phyloP scores from a whole-genome alignment of 2,797 vertebrate species.

The Pagetopsis macropterus region DNA sequence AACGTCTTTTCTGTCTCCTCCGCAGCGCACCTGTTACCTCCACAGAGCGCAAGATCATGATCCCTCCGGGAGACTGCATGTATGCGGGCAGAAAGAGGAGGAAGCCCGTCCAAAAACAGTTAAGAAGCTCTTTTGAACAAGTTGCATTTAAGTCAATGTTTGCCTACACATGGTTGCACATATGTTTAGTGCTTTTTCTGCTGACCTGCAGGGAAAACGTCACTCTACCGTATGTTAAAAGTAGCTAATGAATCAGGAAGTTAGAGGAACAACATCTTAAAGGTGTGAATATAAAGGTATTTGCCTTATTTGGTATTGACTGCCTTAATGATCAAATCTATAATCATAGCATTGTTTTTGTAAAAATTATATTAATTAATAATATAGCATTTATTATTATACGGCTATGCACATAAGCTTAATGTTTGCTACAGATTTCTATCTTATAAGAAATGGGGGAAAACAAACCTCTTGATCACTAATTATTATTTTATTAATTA shows the following conservation, averaged over 20 bases:
- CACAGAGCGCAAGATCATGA: slow-evolving; percentile 87
- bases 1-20: slow-evolving; percentile 44
- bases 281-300: slow-evolving; percentile 1
- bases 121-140: slow-evolving; percentile 72
- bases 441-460: too few relatives aligned
- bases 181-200: background rate
- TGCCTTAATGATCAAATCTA: background rate
- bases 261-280: background rate
- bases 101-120: slow-evolving; percentile 97
- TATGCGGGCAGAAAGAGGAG: slow-evolving; percentile 96
- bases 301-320: background rate
- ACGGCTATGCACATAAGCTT: background rate
- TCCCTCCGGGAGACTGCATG: slow-evolving; percentile 95
- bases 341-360: background rate
- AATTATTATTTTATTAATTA: background rate
- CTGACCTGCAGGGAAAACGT: too few relatives aligned
- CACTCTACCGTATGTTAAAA: background rate
- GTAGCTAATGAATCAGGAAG: slow-evolving; percentile 18
- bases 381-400: background rate
- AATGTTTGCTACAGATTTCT: background rate
- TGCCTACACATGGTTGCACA: background rate
- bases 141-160: background rate
- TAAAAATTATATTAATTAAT: background rate
- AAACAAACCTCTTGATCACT: background rate
- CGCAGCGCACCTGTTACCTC: slow-evolving; percentile 83